These are phyloP conservation scores for Orbicella faveolata DNA, from an alignment of 64 coral and sea anemone genomes.

Conservation along the genomic window DNA sequence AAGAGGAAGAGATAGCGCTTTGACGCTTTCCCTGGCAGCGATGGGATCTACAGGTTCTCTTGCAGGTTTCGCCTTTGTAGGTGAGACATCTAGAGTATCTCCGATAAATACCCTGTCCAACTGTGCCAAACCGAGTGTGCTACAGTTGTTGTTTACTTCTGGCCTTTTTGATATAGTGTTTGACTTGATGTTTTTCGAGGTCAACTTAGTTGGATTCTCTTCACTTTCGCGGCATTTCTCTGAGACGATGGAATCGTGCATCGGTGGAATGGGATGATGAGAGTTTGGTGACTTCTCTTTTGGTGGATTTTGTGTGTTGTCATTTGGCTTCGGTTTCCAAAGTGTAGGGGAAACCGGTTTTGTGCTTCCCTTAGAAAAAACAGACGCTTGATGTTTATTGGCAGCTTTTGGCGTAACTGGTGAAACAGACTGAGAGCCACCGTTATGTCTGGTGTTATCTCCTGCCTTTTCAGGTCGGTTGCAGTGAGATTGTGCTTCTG, in stretches of 20 bases:
- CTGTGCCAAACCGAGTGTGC: background rate
- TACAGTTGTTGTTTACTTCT: background rate
- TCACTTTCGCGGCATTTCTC: background rate
- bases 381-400: too few species aligned
- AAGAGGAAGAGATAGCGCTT: background rate
- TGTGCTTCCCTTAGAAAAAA: too few species aligned
- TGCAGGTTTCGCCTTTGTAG: background rate
- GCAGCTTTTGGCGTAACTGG: too few species aligned
- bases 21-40: background rate
- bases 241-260: background rate
- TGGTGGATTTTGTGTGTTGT: background rate
- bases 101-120: too few species aligned
- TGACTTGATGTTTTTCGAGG: background rate
- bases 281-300: background rate
- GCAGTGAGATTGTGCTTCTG: too few species aligned
- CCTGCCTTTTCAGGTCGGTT: too few species aligned
- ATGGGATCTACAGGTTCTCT: background rate
- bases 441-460: background rate
- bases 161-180: too few species aligned
- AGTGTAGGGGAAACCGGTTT: background rate
- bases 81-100: too few species aligned
- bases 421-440: background rate
- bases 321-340: background rate
- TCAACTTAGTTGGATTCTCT: background rate
- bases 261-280: background rate